Evolutionary conservation across 2,888 invertebrate genomes (phyloP).

Genomic region (Frankliniella fusca): DNA sequence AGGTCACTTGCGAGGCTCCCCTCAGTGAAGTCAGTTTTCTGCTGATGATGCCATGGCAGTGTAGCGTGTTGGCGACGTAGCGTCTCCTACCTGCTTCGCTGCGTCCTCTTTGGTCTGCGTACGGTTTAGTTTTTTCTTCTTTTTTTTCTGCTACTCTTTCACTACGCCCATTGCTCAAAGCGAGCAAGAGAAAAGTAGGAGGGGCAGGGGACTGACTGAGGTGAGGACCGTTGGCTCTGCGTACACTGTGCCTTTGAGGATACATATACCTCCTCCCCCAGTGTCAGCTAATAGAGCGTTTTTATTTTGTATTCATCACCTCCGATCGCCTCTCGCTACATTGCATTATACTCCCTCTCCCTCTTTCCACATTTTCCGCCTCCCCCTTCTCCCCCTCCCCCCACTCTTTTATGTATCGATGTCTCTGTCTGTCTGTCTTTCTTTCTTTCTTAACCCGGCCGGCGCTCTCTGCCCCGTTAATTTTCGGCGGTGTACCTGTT

Average conservation of each 20-base stretch:
- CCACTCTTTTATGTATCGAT: background rate
- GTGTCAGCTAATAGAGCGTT: background rate
- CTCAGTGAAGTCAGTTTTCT: no score
- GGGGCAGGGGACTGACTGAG: background rate
- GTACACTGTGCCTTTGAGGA: background rate
- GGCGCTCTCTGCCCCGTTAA: no score
- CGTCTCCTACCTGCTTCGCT: no score
- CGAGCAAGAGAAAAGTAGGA: no score
- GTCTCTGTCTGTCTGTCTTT: background rate
- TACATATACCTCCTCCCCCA: background rate
- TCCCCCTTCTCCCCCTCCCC: background rate
- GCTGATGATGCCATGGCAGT: no score
- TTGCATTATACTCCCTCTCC: no score
- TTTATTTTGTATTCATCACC: background rate
- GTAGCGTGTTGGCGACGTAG: no score
- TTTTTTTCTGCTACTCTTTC: background rate
- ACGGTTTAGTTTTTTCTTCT: background rate
- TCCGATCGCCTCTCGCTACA: no score
- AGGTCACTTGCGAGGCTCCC: no score
- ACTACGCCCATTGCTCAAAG: background rate
- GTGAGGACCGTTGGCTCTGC: background rate
- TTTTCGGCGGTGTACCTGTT: no score
- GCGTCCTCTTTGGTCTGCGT: no score
- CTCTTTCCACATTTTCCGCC: background rate
- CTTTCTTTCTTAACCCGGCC: background rate